phyloP scores from a whole-genome alignment of 2,113 vertebrate species.

The Vulpes vulpes region DNA sequence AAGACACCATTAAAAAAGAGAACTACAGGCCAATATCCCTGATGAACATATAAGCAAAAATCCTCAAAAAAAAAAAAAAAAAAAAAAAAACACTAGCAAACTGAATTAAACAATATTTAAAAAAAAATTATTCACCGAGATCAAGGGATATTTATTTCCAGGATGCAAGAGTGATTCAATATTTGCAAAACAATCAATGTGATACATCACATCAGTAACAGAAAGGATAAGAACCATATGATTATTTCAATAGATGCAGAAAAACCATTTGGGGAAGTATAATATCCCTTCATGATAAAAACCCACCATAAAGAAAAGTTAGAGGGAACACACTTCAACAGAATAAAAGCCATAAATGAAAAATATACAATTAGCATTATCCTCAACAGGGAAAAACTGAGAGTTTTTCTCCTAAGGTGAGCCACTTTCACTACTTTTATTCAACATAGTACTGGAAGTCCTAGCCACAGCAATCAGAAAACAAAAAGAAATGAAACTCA shows the following conservation, averaged over 20 bases:
- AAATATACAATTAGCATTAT: not conserved
- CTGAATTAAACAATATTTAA: not conserved
- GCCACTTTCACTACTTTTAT: not conserved
- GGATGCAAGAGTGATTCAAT: not conserved
- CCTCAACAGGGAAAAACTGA: not conserved
- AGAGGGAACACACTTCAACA: not conserved
- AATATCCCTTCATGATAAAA: not conserved
- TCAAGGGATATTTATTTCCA: not conserved
- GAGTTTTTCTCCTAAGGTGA: not conserved
- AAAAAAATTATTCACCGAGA: not conserved
- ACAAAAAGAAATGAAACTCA: not conserved
- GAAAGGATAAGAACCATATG: not conserved
- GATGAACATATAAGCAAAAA: not conserved
- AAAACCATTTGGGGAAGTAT: not conserved
- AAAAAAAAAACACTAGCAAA: not conserved
- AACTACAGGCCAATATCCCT: no score
- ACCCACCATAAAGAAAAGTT: not conserved
- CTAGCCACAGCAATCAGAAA: not conserved
- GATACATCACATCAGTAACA: not conserved
- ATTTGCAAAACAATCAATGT: not conserved
- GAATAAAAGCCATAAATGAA: not conserved
- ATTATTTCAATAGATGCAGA: not conserved
- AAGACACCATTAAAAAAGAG: no score
- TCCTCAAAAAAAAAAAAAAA: not conserved
- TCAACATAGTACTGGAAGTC: not conserved